Evolutionary conservation across 2,888 invertebrate genomes (phyloP).

Genomic region (Metalampra italica): DNA sequence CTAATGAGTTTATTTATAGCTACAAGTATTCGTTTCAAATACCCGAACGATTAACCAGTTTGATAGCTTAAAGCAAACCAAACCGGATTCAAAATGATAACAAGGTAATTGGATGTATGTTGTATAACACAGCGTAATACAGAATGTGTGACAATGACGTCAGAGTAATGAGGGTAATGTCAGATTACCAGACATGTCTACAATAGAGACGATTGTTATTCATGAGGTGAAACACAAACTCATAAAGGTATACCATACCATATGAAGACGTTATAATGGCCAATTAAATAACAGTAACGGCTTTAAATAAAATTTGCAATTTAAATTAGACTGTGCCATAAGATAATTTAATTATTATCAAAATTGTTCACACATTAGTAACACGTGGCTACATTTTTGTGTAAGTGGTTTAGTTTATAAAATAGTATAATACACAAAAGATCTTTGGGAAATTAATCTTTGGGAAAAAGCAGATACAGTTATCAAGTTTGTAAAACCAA

Average conservation of each 20-base stretch:
- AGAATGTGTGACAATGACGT: slow-evolving; percentile 6
- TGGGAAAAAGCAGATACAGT: no score
- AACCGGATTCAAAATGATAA: not conserved
- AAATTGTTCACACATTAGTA: no score
- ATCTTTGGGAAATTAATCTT: no score
- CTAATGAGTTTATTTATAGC: not conserved
- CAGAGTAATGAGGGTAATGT: slow-evolving; percentile 24
- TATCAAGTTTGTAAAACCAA: no score
- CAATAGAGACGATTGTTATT: slow-evolving; percentile 16
- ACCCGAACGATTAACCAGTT: no score
- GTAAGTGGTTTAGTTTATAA: no score
- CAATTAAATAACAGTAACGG: slow-evolving; percentile 5
- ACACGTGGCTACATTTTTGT: no score
- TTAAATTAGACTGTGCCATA: not conserved
- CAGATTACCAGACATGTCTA: slow-evolving; percentile 19
- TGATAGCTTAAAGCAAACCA: no score
- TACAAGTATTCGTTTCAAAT: no score
- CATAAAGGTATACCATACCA: slow-evolving; percentile 4
- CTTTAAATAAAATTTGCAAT: not conserved
- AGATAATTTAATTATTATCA: no score
- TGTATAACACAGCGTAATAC: not conserved
- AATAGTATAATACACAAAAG: no score
- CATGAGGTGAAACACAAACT: slow-evolving; percentile 9
- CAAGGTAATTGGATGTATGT: not conserved
- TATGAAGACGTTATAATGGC: slow-evolving; percentile 8